phyloP scores from a whole-genome alignment of 2,113 vertebrate species.

The Eptesicus fuscus region DNA sequence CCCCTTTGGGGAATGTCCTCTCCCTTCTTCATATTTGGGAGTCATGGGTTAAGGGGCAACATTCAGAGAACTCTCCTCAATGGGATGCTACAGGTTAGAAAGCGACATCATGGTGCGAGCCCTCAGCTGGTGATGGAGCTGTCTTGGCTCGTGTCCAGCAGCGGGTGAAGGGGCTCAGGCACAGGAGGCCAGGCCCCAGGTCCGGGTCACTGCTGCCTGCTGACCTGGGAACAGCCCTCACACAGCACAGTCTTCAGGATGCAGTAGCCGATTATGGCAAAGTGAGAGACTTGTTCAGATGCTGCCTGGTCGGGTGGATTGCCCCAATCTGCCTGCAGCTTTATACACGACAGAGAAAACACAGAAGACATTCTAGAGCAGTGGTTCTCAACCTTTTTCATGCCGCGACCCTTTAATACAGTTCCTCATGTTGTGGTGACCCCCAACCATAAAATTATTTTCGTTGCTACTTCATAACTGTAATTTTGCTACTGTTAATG shows the following conservation, averaged over 20 bases:
- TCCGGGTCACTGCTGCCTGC: rapidly evolving
- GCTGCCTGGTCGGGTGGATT: too few relatives aligned
- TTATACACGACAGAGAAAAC: too few relatives aligned
- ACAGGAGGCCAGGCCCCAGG: rapidly evolving
- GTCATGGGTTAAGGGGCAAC: not conserved
- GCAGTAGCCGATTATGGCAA: not conserved
- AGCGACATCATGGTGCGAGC: not conserved
- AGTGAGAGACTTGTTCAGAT: not conserved
- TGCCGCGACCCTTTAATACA: too few relatives aligned
- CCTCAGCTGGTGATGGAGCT: not conserved
- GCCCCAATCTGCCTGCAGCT: not conserved
- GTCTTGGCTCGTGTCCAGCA: rapidly evolving
- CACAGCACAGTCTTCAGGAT: not conserved
- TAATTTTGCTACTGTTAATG: too few relatives aligned
- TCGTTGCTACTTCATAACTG: too few relatives aligned
- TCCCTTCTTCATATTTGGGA: not conserved
- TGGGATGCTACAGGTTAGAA: too few relatives aligned
- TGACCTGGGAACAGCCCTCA: not conserved
- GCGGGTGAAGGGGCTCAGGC: not conserved
- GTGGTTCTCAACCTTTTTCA: too few relatives aligned
- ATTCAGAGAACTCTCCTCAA: not conserved
- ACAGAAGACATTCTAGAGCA: too few relatives aligned
- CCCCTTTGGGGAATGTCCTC: too few relatives aligned
- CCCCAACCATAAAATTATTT: too few relatives aligned
- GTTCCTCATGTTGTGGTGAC: too few relatives aligned